These are phyloP conservation scores for Drosophila paramelanica DNA, from an alignment of 2,888 invertebrate genomes.

Conservation along the genomic window DNA sequence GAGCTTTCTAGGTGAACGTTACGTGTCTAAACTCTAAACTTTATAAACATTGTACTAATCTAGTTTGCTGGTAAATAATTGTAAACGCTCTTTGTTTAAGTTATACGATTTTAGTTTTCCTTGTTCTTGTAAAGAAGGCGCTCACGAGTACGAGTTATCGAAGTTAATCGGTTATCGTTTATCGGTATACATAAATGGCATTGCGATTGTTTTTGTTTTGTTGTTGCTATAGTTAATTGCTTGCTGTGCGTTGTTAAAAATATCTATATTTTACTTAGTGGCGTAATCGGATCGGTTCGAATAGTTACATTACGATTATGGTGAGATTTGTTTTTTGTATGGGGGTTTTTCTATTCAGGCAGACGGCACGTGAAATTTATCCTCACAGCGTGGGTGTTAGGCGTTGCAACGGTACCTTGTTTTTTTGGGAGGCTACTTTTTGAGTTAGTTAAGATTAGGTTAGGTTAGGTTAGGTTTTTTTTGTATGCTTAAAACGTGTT, in stretches of 20 bases:
- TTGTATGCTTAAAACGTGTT: constrained; percentile 38
- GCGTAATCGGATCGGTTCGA: constrained; percentile 41
- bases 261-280: constrained; percentile 48
- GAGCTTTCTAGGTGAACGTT: constrained; percentile 43
- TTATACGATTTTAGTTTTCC: constrained; percentile 16
- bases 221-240: constrained; percentile 40
- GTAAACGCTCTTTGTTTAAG: constrained; percentile 27
- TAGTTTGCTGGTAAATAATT: constrained; percentile 69
- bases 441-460: constrained; percentile 22
- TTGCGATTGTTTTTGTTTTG: constrained; percentile 40
- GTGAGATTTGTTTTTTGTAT: constrained; percentile 33
- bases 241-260: constrained; percentile 65
- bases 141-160: constrained; percentile 28
- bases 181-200: constrained; percentile 45
- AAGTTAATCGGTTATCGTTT: constrained; percentile 22
- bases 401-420: constrained; percentile 35
- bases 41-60: constrained; percentile 57
- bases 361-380: constrained; percentile 56
- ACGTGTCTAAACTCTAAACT: constrained; percentile 29
- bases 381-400: constrained; percentile 50
- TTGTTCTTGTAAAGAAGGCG: constrained; percentile 64
- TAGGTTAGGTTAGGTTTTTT: constrained; percentile 35
- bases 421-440: constrained; percentile 28
- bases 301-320: constrained; percentile 33
- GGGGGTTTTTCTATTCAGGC: constrained; percentile 46